These are phyloP conservation scores for Dolichotis patagonum DNA, from an alignment of 2,113 vertebrate genomes.

Conservation along the genomic window DNA sequence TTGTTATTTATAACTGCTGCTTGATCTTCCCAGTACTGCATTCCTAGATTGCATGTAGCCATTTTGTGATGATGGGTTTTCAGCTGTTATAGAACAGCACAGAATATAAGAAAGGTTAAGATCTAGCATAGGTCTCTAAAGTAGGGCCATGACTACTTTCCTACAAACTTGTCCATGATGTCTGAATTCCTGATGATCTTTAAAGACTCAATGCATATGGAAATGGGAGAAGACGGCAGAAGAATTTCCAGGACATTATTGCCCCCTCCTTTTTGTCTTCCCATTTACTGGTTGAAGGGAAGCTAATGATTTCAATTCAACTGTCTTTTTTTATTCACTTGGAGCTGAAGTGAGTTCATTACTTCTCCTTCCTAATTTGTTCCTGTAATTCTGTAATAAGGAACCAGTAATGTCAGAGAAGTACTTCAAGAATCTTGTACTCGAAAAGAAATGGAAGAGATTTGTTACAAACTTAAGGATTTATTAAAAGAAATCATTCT, in stretches of 20 bases:
- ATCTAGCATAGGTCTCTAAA: background rate
- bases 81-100: background rate
- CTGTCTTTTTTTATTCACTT: background rate
- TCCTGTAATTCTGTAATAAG: background rate
- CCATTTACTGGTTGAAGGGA: background rate
- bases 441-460: background rate
- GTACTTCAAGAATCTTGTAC: conserved; percentile 28
- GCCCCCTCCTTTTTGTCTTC: background rate
- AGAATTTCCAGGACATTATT: too few species aligned
- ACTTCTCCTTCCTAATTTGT: background rate
- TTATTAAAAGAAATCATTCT: conserved; percentile 51
- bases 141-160: background rate
- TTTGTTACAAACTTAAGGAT: conserved; percentile 3
- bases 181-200: background rate
- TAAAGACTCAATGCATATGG: background rate
- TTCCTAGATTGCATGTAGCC: background rate
- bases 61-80: background rate
- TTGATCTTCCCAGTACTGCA: background rate
- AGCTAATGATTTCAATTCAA: background rate
- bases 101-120: background rate
- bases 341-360: background rate
- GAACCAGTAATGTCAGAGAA: conserved; percentile 47
- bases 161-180: background rate
- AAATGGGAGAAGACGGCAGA: background rate
- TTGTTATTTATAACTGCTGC: conserved; percentile 34